Conservation (phyloP, 2,888 invertebrate genomes). For the Pristionchus exspectatus region DNA sequence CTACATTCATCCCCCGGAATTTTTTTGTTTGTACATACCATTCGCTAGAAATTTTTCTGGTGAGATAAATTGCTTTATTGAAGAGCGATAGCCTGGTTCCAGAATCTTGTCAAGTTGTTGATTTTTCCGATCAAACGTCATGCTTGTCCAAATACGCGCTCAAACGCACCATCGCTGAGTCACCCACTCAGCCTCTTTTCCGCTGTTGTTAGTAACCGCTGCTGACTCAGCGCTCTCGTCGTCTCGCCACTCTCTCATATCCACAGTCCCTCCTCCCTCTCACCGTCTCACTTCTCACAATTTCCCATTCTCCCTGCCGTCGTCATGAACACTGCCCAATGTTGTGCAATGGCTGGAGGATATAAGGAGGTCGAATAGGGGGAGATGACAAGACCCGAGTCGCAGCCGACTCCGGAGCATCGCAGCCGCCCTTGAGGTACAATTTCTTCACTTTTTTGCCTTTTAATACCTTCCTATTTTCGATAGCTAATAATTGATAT, state of each 20-base stretch:
- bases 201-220: background rate
- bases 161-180: background rate
- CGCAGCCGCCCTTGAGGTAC: slow-evolving; percentile 16
- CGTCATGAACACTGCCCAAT: background rate
- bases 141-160: background rate
- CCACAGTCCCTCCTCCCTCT: background rate
- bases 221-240: background rate
- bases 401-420: slow-evolving; percentile 27
- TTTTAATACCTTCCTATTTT: background rate
- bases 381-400: slow-evolving; percentile 30
- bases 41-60: too few relatives aligned
- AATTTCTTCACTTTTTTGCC: background rate
- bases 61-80: too few relatives aligned
- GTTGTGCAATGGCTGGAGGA: slow-evolving; percentile 36
- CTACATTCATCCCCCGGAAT: too few relatives aligned
- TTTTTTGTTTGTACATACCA: too few relatives aligned
- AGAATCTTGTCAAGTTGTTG: background rate
- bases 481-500: background rate
- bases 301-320: background rate
- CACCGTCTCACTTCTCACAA: background rate
- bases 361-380: background rate
- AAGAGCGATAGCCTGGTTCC: background rate
- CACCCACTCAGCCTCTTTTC: background rate
- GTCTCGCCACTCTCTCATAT: background rate
- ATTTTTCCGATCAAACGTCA: background rate